Percentiles rank a stretch among this genome's conserved stretches.
These are phyloP conservation scores for Batillaria attramentaria DNA, from an alignment of 1,140 invertebrate genomes.

Conservation along the genomic window DNA sequence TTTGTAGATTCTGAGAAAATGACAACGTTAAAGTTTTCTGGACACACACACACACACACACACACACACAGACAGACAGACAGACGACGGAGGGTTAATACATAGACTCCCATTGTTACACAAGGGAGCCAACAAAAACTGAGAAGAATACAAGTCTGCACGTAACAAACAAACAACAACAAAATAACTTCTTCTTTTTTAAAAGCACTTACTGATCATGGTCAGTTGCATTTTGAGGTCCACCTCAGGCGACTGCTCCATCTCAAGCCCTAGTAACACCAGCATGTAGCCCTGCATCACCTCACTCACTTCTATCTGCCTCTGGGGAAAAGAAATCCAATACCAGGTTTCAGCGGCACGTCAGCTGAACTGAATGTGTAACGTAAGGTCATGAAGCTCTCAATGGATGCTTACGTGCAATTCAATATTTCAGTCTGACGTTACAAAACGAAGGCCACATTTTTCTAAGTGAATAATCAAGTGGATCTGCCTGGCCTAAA, in stretches of 20 bases:
- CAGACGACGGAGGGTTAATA: not conserved
- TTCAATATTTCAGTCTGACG: no score
- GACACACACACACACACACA: not conserved
- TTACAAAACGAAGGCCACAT: no score
- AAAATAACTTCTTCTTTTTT: not conserved
- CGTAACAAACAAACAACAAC: not conserved
- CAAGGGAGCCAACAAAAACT: not conserved
- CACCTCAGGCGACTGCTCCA: conserved; percentile 31
- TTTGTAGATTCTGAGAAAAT: no score
- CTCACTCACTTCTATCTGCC: conserved; percentile 77
- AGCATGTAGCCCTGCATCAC: conserved; percentile 75
- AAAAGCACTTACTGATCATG: conserved; percentile 60
- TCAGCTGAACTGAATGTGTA: no score
- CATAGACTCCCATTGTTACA: not conserved
- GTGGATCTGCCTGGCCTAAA: no score
- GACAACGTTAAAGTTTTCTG: no score
- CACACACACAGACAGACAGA: not conserved
- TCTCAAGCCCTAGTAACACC: conserved; percentile 56
- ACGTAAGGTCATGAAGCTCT: no score
- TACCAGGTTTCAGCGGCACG: not conserved
- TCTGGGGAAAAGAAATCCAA: conserved; percentile 65
- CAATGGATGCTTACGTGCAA: no score
- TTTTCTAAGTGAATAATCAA: no score
- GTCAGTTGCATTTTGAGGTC: conserved; percentile 52
- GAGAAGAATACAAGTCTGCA: not conserved